These are phyloP conservation scores for Gallinago paraguaiae DNA, from an alignment of 2,113 vertebrate species.

Conservation along the genomic window DNA sequence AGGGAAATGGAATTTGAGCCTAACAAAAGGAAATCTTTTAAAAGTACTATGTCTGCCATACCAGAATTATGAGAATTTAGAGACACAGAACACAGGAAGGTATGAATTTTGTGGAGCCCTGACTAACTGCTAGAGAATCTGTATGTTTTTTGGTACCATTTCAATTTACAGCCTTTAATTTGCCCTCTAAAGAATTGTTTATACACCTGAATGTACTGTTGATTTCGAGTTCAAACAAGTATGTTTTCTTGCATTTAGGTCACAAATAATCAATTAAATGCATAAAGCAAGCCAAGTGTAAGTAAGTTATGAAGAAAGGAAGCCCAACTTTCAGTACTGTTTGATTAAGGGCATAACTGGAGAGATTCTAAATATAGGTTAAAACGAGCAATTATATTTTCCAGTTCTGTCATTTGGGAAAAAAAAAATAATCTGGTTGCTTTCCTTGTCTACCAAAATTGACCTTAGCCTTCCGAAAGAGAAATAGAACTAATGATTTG, in stretches of 20 bases:
- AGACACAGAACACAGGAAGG: background rate
- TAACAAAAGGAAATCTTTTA: background rate
- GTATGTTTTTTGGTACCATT: background rate
- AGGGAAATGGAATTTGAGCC: background rate
- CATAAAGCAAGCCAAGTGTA: background rate
- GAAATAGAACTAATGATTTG: constrained; percentile 37
- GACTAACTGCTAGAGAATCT: background rate
- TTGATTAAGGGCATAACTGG: background rate
- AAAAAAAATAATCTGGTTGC: background rate
- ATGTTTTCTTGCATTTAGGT: background rate
- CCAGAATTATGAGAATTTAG: background rate
- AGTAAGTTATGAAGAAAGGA: background rate
- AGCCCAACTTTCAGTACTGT: background rate
- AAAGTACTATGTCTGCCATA: background rate
- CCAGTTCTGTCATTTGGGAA: background rate
- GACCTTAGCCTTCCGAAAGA: background rate
- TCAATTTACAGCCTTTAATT: background rate
- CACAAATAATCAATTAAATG: background rate
- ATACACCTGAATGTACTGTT: background rate
- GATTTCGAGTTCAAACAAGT: background rate
- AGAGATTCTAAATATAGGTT: background rate
- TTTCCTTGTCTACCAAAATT: background rate
- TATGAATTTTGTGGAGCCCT: background rate
- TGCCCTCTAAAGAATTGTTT: background rate
- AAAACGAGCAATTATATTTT: background rate